Evolutionary conservation across 2,113 vertebrate species (phyloP).

Genomic region (Caretta caretta): DNA sequence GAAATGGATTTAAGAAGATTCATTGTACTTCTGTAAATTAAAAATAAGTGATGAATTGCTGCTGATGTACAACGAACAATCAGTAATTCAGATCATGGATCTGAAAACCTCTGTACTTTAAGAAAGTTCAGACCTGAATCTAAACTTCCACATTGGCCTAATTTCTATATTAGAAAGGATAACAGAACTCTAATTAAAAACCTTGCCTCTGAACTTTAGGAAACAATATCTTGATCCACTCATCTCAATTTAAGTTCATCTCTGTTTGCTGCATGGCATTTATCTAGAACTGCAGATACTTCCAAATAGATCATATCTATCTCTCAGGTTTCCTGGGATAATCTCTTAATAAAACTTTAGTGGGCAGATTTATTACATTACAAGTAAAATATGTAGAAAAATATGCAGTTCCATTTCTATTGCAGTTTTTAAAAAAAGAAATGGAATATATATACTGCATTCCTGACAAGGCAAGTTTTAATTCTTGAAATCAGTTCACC

Average conservation of each 20-base stretch:
- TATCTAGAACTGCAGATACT: background rate
- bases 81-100: background rate
- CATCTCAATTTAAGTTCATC: background rate
- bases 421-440: background rate
- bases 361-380: background rate
- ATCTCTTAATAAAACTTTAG: background rate
- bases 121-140: background rate
- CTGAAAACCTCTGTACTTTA: background rate
- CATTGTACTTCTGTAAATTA: background rate
- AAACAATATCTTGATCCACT: background rate
- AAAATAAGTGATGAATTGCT: background rate
- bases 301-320: accelerated
- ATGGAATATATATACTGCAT: background rate
- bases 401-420: background rate
- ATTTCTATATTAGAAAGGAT: background rate
- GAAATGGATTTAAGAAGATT: background rate
- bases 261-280: background rate
- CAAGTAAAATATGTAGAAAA: background rate
- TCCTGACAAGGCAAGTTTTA: background rate
- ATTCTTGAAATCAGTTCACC: background rate
- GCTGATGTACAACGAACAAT: background rate
- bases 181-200: background rate
- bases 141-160: background rate
- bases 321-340: background rate
- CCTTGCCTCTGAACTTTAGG: background rate